Conservation (phyloP, 2,113 vertebrate genomes). For the Callionymus lyra region DNA sequence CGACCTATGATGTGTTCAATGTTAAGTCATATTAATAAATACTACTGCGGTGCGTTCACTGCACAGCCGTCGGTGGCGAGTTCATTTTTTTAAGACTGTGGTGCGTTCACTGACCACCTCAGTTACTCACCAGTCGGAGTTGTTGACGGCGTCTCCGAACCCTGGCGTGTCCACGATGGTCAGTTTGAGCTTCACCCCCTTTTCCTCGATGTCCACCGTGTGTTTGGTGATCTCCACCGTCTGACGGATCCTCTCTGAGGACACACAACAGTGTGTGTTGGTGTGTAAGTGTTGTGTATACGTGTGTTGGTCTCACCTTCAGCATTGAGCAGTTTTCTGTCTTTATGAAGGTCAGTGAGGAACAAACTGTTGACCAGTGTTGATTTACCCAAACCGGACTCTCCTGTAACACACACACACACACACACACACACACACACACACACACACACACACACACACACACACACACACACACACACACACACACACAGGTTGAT, state of each 20-base stretch:
- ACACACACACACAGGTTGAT: background rate
- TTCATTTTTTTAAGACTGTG: no score
- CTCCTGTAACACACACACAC: background rate
- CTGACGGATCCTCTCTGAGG: slow-evolving; percentile 79
- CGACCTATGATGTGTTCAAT: no score
- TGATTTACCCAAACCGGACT: background rate
- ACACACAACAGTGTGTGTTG: background rate
- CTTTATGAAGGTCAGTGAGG: slow-evolving; percentile 1
- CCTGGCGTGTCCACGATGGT: slow-evolving; percentile 62
- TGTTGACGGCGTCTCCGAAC: slow-evolving; percentile 63
- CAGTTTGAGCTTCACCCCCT: slow-evolving; percentile 61
- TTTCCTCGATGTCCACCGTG: slow-evolving; percentile 82
- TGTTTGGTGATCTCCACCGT: slow-evolving; percentile 87
- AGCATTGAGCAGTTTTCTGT: slow-evolving; percentile 1
- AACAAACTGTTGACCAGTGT: slow-evolving; percentile 2
- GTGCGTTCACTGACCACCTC: no score
- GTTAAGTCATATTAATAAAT: no score
- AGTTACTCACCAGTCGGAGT: slow-evolving; percentile 47
- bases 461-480: background rate
- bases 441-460: background rate
- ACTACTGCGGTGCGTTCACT: no score
- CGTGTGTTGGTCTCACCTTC: background rate
- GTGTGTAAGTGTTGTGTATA: no score
- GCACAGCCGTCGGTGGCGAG: no score
- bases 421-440: background rate